Base-by-base conservation (phyloP, 2,888 invertebrate genomes). In the Microdon myrmicae region DNA sequence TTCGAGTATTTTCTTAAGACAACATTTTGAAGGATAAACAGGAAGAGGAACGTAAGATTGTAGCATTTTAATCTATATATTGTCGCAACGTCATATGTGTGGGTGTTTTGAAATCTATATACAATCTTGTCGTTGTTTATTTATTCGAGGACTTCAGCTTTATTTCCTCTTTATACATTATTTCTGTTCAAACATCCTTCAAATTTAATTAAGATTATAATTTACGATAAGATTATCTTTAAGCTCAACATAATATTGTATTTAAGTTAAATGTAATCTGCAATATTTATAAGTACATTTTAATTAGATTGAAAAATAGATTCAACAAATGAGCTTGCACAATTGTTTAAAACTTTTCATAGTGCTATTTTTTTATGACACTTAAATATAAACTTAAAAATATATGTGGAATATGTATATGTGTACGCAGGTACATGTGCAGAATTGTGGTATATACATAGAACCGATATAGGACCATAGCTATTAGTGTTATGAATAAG, bases 321-420 rank as follows among this genome's bases (percentile, higher is more conserved):
- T 51, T 64, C 53, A 47, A 53, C 32, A 64, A 64, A 64, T 53
- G 64, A 64, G 64, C 64, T 64, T 64, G 64, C 64, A 64, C 64
- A 58, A 55, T 55, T 55, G 45, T 47, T 55, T 55, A 44, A 58
- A 38, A 29, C 37, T 43, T 64, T 64, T 64, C 58, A 64, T 64
- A 64, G 64, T 51, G 58, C 58, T 64, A 64, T 64, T 64, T 64
- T 61, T 64, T 58, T 58, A 64, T n/a, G n/a, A n/a, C n/a, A n/a
- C n/a, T n/a, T n/a, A n/a, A n/a, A n/a, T 64, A 58, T 51, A 38
- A 19, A 49, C 19, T 22, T 37, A 38, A 31, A 48, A 28, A 41
- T 47, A 54, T 53, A 37, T 28, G 43, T 29, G n/a, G n/a, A n/a
- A 49, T 25, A 29, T n/a, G 35, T 3, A 25, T 14, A 28, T 12